A percentile compares a stretch with the other conserved stretches of the same genome.
Conservation (phyloP, 2,888 invertebrate genomes). For the Psylliodes chrysocephalus region DNA sequence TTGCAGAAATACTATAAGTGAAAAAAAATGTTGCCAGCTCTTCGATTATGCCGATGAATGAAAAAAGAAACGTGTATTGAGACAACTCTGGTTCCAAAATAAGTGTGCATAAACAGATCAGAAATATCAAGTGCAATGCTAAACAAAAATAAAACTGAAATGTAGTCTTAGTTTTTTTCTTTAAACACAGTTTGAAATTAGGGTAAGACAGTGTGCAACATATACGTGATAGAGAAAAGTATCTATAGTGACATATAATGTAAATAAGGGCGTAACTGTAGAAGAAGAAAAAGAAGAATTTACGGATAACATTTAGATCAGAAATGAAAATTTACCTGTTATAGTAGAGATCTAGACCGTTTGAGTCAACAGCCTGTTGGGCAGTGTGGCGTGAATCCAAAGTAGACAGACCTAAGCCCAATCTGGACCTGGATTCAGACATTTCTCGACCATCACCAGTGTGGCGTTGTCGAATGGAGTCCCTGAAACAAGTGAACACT, state of each 20-base stretch:
- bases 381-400: conserved; percentile 63
- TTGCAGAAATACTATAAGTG: too few species aligned
- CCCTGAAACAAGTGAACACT: conserved; percentile 56
- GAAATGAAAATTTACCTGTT: conserved; percentile 43
- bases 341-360: conserved; percentile 83
- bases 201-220: too few species aligned
- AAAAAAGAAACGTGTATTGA: too few species aligned
- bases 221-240: too few species aligned
- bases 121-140: background rate
- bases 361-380: conserved; percentile 66
- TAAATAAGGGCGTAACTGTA: too few species aligned
- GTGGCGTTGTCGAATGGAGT: conserved; percentile 67
- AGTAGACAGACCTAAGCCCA: conserved; percentile 77
- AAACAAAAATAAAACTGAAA: too few species aligned
- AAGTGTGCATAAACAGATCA: background rate
- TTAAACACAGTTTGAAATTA: too few species aligned
- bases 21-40: too few species aligned
- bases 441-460: conserved; percentile 84
- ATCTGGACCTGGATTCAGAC: conserved; percentile 77
- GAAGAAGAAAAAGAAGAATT: too few species aligned
- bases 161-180: too few species aligned
- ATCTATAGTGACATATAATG: too few species aligned
- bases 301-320: too few species aligned
- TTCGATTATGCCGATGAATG: background rate
- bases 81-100: background rate